Conservation (phyloP, 2,797 vertebrate species). For the Heterohyrax brucei region DNA sequence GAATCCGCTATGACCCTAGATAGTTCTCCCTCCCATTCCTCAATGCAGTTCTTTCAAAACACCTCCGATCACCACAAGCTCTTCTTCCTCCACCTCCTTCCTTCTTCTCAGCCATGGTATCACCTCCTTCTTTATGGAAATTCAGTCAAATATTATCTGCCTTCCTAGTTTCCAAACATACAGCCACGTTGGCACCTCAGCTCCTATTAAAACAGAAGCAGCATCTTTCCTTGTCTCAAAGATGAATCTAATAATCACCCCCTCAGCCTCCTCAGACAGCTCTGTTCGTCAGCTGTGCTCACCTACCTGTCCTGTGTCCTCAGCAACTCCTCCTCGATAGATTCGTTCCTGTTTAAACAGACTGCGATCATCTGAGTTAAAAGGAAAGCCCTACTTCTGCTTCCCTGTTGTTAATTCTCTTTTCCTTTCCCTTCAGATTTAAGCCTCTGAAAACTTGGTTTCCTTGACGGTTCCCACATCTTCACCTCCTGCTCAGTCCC, state of each 20-base stretch:
- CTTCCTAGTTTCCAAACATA: background rate
- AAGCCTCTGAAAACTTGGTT: background rate
- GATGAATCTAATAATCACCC: background rate
- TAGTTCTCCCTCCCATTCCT: background rate
- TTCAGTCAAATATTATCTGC: background rate
- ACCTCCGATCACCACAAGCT: background rate
- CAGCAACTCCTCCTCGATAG: background rate
- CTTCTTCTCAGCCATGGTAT: background rate
- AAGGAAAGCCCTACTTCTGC: background rate
- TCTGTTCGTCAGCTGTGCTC: background rate
- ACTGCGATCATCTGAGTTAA: background rate
- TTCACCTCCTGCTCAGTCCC: background rate
- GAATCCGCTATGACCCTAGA: too few species aligned
- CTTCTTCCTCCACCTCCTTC: background rate
- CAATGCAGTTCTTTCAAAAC: background rate
- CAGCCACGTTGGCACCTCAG: background rate
- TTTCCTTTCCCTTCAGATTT: background rate
- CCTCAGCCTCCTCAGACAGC: background rate
- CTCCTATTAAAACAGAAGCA: background rate
- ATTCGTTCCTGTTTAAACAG: slow-evolving; percentile 12
- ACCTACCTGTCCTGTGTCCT: background rate
- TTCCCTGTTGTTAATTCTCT: background rate
- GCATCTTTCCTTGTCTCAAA: background rate
- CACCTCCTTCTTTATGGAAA: background rate
- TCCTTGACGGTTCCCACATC: background rate